Base-by-base conservation (phyloP, 2,797 vertebrate genomes). In the Sebastes glaucus region DNA sequence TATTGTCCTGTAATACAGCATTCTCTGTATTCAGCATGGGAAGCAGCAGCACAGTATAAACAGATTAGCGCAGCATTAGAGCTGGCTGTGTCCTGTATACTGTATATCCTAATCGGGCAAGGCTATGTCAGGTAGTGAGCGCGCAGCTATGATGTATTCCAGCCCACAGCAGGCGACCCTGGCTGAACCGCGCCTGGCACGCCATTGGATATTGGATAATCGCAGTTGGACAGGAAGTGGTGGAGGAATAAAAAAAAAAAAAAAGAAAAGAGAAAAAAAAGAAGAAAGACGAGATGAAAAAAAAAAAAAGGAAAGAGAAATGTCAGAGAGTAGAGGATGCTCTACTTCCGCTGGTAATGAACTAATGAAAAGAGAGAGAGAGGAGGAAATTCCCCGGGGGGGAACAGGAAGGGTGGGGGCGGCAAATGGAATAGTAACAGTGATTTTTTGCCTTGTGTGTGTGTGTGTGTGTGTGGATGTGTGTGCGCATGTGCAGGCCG, bases 191-290 rank as follows among this genome's bases (percentile, higher is more conserved):
- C 9, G 77, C 83, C 82, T 82, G 90, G 91, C 83, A 88, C 18
- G n/a, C 82, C 74, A 73, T 87, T 72, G 70, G 64, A 52, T 68
- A 88, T 72, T 92, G 87, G 90, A 84, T 83, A 86, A 88, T 66
- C 62, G n/a, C 84, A 88, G 90, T 85, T 83, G 90, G 72, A 90
- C 89, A 89, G 90, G 90, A 93, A 91, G 88, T 82, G 70, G 83
- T 61, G 70, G 61, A 77, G 71, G 68, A 67, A 76, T 35, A 28
- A 60, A 68, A 52, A 73, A 55, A 61, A n/a, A 16, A 25, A 59
- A 18, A 30, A 33, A 4, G 28, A 30, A 28, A 28, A 28, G 27
- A 14, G 2, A 16, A 42, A 42, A 33, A 38, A 38, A 38, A 38
- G 35, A 46, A 46, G 42, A 46, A 46, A 46, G 42, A 46, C 2